These are phyloP conservation scores for Limosa lapponica DNA, from an alignment of 2,797 vertebrate genomes.

Conservation along the genomic window DNA sequence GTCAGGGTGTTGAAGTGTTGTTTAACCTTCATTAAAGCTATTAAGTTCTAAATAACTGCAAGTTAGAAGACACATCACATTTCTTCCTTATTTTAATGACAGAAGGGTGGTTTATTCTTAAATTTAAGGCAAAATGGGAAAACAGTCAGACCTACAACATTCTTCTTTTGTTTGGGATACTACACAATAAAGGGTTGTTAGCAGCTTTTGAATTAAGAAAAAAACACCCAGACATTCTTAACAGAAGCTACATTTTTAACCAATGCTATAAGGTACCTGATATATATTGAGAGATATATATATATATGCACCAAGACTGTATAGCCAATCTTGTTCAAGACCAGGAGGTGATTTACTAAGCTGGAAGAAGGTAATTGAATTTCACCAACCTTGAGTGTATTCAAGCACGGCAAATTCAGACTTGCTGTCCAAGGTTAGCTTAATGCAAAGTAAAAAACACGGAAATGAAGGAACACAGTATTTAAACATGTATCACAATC, in stretches of 20 bases:
- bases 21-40: background rate
- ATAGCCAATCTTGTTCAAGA: background rate
- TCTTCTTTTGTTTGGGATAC: background rate
- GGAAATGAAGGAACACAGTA: background rate
- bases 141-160: background rate
- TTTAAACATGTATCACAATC: background rate
- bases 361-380: slow-evolving; percentile 18
- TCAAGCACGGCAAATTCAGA: background rate
- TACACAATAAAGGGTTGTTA: background rate
- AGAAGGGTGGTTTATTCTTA: background rate
- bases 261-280: background rate
- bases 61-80: background rate
- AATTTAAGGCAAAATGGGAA: background rate
- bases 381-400: slow-evolving; percentile 1
- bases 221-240: background rate
- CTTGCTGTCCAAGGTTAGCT: background rate
- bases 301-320: background rate
- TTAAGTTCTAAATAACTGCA: background rate
- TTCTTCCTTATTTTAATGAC: background rate
- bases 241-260: background rate
- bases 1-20: background rate
- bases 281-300: background rate
- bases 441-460: background rate
- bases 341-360: slow-evolving; percentile 9
- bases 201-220: background rate